These are phyloP conservation scores for Sclerurus mexicanus DNA, from an alignment of 2,113 vertebrate genomes.

Conservation along the genomic window DNA sequence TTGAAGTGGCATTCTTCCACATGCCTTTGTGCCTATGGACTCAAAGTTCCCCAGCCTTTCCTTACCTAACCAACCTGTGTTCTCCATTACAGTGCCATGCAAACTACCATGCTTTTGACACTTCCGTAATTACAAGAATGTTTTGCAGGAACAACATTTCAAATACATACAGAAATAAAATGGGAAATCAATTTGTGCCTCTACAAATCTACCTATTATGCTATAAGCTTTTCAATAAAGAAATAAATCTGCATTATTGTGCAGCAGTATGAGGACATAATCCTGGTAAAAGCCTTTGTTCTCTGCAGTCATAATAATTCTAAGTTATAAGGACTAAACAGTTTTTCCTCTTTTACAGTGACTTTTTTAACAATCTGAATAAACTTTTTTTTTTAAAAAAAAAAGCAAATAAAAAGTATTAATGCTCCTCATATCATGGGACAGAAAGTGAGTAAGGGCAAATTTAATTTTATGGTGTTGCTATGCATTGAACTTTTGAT, in stretches of 20 bases:
- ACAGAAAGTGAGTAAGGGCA: neutral
- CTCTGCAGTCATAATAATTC: neutral
- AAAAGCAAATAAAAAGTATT: neutral
- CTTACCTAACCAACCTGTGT: neutral
- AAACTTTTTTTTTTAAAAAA: neutral
- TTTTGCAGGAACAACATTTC: neutral
- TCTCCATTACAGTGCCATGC: neutral
- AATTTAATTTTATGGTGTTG: neutral
- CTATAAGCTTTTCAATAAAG: neutral
- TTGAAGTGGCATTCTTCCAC: neutral
- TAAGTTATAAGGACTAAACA: neutral
- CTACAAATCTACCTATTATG: neutral
- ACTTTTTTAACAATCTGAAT: neutral
- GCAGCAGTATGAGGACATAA: neutral
- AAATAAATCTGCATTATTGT: neutral
- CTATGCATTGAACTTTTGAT: neutral
- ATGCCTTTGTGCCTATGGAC: too few relatives aligned
- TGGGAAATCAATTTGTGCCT: neutral
- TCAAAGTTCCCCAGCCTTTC: neutral
- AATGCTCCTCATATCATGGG: neutral
- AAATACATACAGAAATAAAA: neutral
- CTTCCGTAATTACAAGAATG: neutral
- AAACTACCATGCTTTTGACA: neutral
- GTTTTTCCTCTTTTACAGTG: neutral
- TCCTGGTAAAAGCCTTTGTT: neutral